Conservation (phyloP, 2,888 invertebrate genomes). For the Schizaphis graminum region DNA sequence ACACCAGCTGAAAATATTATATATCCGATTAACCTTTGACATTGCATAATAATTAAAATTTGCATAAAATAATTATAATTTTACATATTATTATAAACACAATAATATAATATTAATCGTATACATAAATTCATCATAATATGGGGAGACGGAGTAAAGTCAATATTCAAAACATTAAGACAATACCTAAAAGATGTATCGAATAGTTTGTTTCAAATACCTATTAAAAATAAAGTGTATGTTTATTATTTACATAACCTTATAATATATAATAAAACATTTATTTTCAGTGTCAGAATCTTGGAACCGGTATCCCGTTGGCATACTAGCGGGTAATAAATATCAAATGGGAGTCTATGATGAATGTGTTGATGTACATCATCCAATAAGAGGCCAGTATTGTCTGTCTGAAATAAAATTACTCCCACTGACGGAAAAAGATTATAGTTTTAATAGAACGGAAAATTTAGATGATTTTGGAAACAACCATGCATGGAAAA, state of each 20-base stretch:
- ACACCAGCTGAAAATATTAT: background rate
- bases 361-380: constrained; percentile 66
- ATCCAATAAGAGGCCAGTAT: constrained; percentile 67
- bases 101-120: background rate
- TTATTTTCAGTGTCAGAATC: constrained; percentile 68
- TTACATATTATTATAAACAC: background rate
- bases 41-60: too few species aligned
- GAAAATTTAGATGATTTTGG: background rate
- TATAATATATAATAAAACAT: background rate
- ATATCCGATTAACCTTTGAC: background rate
- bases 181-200: background rate
- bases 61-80: too few species aligned
- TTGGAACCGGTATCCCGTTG: constrained; percentile 66
- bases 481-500: background rate
- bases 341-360: constrained; percentile 68
- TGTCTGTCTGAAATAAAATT: constrained; percentile 67
- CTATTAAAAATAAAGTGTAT: background rate
- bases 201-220: background rate
- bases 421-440: background rate
- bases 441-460: background rate
- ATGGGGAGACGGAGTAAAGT: background rate
- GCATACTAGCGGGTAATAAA: constrained; percentile 66
- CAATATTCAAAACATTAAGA: background rate
- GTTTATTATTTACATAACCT: background rate
- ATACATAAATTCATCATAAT: background rate